Base-by-base conservation (phyloP, 23 tunicate genomes). In the Ascidia mentula region DNA sequence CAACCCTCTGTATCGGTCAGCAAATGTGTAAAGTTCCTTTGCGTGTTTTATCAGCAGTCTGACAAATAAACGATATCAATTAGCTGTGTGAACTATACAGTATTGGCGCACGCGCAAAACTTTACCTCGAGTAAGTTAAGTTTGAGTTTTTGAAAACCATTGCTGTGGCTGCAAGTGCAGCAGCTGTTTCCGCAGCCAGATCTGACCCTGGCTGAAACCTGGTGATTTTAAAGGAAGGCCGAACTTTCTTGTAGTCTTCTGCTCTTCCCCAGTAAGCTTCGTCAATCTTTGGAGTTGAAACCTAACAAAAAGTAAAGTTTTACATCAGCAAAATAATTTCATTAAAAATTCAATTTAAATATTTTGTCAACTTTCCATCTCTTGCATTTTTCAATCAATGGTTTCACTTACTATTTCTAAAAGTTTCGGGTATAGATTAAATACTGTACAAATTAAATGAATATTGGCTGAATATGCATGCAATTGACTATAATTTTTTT, bases 161-260 rank as follows among this genome's bases (percentile, higher is more conserved):
- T 12, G 89, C 86, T 0, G 99, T 77, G 0, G 99, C 89, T 8
- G 99, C 96, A 37, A 95, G 32, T 0, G 99, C 92, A 4, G 99
- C 99, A 1, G 96, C 89, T 4, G 96, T 88, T 60, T 95, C 99
- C 5, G 96, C 99, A 0, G 91, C 89, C 30, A 95, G 81, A 65
- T 95, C 99, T 0, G 99, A 89, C 7, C 99, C 95, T 0, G 96
- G 99, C 7, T 85, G 31, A 38, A 53, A 53, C 12, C 83, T 82
- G 18, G 95, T 88, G 4, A 90, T 74, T 45, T 86, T 83, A 59
- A 78, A 95, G 17, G 92, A 86, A 3, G 87, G 96, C n/a, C 92
- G 84, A 12, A 35, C 38, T 18, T 78, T 86, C n/a, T 34, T 80
- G 82, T 82, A 81, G 40, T 95, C 99, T 59, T 95, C 99, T 17